Conservation (phyloP, 2,113 vertebrate species). For the Muntiacus muntjak region DNA sequence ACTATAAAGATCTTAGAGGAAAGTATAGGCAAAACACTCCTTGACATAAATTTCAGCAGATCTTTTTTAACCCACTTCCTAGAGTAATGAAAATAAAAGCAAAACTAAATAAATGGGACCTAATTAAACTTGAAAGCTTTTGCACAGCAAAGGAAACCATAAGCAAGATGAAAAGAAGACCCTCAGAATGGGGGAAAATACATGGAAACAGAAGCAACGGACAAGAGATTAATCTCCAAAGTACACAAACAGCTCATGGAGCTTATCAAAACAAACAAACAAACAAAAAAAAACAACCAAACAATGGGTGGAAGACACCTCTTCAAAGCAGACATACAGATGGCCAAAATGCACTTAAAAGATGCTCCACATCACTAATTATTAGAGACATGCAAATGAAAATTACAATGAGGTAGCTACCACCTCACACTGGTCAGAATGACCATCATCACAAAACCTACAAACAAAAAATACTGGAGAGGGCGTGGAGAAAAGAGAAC, state of each 20-base stretch:
- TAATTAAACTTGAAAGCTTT: not conserved
- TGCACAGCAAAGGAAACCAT: not conserved
- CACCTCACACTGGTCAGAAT: not conserved
- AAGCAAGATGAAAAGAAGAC: not conserved
- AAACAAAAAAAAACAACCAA: not conserved
- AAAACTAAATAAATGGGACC: not conserved
- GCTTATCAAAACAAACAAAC: not conserved
- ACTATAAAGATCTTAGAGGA: not conserved
- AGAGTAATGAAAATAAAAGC: not conserved
- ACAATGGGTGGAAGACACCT: not conserved
- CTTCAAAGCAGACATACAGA: not conserved
- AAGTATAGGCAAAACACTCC: not conserved
- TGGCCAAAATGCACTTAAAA: not conserved
- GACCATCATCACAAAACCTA: not conserved
- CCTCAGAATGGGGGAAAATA: not conserved
- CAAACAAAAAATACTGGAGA: not conserved
- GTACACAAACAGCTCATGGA: not conserved
- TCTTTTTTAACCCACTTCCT: not conserved
- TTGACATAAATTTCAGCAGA: not conserved
- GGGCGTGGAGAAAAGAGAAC: not conserved
- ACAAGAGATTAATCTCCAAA: not conserved
- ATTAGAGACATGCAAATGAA: not conserved
- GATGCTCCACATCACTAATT: not conserved
- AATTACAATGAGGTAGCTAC: not conserved
- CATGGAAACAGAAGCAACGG: not conserved